phyloP scores from a whole-genome alignment of 2,113 vertebrate genomes.

The Hylia prasina region DNA sequence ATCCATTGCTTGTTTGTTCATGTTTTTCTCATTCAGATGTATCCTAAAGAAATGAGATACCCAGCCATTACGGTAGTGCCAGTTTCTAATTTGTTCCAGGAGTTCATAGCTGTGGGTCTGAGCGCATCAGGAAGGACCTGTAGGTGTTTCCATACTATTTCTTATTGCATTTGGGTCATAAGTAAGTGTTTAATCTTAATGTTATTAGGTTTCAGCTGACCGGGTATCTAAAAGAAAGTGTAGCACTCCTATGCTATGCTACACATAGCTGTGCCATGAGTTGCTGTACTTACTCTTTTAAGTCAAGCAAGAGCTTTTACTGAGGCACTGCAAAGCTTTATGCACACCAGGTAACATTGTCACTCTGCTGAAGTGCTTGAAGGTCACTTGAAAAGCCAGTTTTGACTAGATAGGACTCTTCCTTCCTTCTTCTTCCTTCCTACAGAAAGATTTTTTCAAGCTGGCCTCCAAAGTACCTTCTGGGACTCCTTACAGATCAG shows the following conservation, averaged over 20 bases:
- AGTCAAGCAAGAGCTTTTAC: background rate
- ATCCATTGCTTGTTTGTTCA: slow-evolving; percentile 25
- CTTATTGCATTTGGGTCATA: background rate
- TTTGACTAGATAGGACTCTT: background rate
- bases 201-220: background rate
- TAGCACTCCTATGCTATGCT: background rate
- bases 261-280: background rate
- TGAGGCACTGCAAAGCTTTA: background rate
- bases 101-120: background rate
- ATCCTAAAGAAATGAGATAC: slow-evolving; percentile 40
- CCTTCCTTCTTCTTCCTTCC: background rate
- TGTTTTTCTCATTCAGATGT: slow-evolving; percentile 19
- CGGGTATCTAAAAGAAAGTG: background rate
- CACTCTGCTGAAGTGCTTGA: background rate
- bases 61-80: background rate
- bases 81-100: slow-evolving; percentile 10
- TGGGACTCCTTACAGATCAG: background rate
- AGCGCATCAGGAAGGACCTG: background rate
- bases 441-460: background rate
- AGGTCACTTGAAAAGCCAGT: background rate
- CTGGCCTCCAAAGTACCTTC: background rate
- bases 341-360: background rate
- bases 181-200: background rate
- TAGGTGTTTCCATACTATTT: background rate
- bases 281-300: background rate